Evolutionary conservation across 2,797 vertebrate genomes (phyloP).

Genomic region (Sarcophilus harrisii): DNA sequence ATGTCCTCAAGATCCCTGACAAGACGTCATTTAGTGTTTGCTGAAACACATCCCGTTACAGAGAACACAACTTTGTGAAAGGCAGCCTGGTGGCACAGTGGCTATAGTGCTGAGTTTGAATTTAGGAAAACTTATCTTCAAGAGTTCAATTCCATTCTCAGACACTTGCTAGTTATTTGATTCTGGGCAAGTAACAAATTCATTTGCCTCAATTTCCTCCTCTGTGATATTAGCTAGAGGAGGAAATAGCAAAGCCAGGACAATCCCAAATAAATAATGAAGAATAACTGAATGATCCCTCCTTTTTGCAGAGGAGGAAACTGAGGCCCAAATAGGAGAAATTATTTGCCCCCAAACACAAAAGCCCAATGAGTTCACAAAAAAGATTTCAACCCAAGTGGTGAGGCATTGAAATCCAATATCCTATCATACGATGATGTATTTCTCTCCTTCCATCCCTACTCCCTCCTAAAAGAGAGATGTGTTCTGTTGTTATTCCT

Average conservation of each 20-base stretch:
- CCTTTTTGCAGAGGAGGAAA: background rate
- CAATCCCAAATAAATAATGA: background rate
- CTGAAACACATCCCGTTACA: background rate
- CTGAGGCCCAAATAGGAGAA: background rate
- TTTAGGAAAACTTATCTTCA: background rate
- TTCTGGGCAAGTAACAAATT: background rate
- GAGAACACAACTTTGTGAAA: background rate
- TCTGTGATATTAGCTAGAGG: background rate
- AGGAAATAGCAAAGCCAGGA: background rate
- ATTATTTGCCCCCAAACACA: background rate
- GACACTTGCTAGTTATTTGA: background rate
- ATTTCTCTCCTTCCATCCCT: background rate
- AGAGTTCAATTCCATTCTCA: background rate
- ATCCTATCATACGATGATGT: background rate
- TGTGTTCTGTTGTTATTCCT: background rate
- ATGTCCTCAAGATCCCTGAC: background rate
- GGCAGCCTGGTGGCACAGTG: background rate
- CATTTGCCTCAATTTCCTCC: background rate
- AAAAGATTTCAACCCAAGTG: background rate
- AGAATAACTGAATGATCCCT: background rate
- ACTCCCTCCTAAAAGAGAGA: background rate
- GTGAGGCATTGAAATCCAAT: background rate
- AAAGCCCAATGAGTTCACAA: background rate
- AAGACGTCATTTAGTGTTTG: background rate
- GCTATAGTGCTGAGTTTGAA: background rate